phyloP scores from a whole-genome alignment of 2,113 vertebrate species.

The Tachuris rubrigastra region DNA sequence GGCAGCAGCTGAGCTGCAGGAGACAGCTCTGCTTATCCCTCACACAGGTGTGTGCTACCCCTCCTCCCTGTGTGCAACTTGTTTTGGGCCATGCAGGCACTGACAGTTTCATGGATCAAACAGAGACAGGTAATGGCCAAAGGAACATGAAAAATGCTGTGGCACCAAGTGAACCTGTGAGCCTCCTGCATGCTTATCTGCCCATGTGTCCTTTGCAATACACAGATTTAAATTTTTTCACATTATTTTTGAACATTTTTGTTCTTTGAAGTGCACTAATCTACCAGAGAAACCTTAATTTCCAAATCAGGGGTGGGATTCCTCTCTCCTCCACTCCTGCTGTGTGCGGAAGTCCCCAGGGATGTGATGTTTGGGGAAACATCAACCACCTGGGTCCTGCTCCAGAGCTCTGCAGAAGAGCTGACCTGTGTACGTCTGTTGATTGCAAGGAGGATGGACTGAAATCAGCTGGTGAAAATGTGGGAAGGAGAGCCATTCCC shows the following conservation, averaged over 20 bases:
- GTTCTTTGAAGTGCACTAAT: background rate
- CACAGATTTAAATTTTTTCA: background rate
- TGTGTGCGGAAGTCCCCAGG: background rate
- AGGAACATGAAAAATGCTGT: background rate
- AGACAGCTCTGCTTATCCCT: background rate
- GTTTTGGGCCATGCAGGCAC: background rate
- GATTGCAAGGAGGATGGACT: background rate
- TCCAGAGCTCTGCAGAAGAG: background rate
- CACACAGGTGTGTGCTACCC: background rate
- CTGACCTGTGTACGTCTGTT: background rate
- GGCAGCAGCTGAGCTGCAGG: background rate
- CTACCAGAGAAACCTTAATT: background rate
- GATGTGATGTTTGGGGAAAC: fast-evolving
- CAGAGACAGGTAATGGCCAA: background rate
- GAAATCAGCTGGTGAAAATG: background rate
- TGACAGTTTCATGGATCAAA: background rate
- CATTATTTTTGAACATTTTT: background rate
- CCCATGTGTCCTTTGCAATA: background rate
- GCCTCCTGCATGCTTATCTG: background rate
- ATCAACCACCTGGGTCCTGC: background rate
- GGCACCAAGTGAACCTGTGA: fast-evolving
- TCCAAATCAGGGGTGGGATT: background rate
- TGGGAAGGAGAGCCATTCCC: background rate
- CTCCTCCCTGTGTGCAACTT: background rate
- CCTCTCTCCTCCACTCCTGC: fast-evolving